phyloP scores from a whole-genome alignment of 2,113 vertebrate genomes.

The Xyrauchen texanus region DNA sequence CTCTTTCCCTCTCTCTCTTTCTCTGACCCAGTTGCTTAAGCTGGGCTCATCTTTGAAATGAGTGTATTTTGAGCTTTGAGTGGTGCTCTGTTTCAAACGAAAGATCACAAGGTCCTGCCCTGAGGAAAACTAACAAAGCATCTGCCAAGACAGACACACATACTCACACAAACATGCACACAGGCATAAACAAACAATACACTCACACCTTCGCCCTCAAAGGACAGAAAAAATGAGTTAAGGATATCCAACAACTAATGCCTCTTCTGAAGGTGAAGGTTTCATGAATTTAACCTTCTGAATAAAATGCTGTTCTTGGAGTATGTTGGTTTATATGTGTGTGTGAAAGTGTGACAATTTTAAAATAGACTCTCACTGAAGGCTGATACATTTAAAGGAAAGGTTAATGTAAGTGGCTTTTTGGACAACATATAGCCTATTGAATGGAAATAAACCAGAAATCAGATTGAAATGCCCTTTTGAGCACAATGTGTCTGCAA shows the following conservation, averaged over 20 bases:
- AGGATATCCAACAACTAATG: no score
- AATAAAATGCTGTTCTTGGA: no score
- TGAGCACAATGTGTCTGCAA: background rate
- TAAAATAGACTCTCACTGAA: background rate
- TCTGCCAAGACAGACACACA: slow-evolving; percentile 43
- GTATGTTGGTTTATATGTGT: no score
- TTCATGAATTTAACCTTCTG: no score
- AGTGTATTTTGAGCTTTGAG: slow-evolving; percentile 47
- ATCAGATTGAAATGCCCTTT: background rate
- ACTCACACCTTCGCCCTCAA: no score
- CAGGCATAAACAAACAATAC: no score
- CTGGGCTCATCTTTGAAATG: slow-evolving; percentile 39
- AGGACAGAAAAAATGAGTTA: no score
- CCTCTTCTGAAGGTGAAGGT: no score
- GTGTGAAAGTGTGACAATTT: background rate
- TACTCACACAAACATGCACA: background rate
- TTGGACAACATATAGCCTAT: background rate
- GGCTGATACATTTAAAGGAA: background rate
- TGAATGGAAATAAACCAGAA: background rate
- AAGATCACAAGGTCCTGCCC: slow-evolving; percentile 43
- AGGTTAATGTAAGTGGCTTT: background rate
- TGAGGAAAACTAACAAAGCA: slow-evolving; percentile 36
- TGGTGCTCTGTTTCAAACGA: slow-evolving; percentile 35
- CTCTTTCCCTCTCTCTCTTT: background rate
- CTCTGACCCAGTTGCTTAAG: slow-evolving; percentile 28